phyloP scores from a whole-genome alignment of 23 tunicate species.

The Trididemnum clinides region DNA sequence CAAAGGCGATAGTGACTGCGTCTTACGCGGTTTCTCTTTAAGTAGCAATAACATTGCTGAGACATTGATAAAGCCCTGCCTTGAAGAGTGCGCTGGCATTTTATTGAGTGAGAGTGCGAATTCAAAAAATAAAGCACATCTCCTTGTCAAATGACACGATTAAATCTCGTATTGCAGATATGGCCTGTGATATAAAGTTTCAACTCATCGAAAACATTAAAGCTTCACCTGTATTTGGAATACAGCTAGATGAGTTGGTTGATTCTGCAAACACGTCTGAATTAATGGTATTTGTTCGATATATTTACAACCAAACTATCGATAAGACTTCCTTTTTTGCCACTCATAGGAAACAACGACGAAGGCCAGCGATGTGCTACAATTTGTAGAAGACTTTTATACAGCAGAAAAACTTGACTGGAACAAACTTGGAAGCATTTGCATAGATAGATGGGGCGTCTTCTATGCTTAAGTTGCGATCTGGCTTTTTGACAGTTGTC shows the following conservation, averaged over 20 bases:
- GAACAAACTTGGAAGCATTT: conserved; percentile 32
- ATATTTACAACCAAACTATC: background rate
- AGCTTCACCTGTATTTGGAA: too few relatives aligned
- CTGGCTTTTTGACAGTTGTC: conserved; percentile 25
- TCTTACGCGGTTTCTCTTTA: conserved; percentile 3
- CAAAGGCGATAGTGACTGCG: too few relatives aligned
- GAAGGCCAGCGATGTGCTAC: conserved; percentile 6
- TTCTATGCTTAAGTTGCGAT: conserved; percentile 24
- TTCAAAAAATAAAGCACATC: background rate
- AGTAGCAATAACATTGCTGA: background rate
- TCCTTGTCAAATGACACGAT: background rate
- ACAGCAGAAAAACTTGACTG: background rate
- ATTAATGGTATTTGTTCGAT: conserved; percentile 4
- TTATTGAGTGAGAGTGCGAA: background rate
- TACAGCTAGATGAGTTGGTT: background rate
- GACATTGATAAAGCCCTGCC: too few relatives aligned
- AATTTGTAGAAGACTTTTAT: background rate
- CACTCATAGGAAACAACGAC: background rate
- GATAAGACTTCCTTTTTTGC: conserved; percentile 3
- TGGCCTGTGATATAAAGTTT: too few relatives aligned
- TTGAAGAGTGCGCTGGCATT: too few relatives aligned
- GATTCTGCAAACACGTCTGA: background rate
- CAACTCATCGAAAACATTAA: too few relatives aligned
- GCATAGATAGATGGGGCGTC: conserved; percentile 49
- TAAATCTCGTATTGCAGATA: too few relatives aligned